Base-by-base conservation (phyloP, 2,113 vertebrate genomes). In the Aleadryas rufinucha region DNA sequence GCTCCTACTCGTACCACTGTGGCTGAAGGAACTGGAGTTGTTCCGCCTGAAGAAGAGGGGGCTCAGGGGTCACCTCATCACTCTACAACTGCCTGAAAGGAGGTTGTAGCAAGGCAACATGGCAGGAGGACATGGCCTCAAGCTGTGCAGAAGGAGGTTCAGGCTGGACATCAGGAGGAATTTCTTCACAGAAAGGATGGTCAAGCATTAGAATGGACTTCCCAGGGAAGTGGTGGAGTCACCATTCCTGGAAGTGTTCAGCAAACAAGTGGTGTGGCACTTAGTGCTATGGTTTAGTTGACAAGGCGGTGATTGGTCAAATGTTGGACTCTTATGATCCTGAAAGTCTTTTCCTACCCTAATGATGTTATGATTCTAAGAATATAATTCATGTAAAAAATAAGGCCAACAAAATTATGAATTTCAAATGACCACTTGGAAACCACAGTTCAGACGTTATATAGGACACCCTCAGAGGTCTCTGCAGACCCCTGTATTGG, bases 31-130 rank as follows among this genome's bases (percentile, higher is more conserved):
- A 53, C 20, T n/a, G 47, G 26, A 24, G 30, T 4, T 61, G 79
- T 13, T 54, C 24, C 0, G 0, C 30, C 26, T 31, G 24, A 16
- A 76, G 54, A 63, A 69, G 41, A 76, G 18, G 41, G 76, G 41
- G 15, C 41, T 90, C 47, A 42, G 47, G 21, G 10, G 41, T 49
- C 47, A 63, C 26, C 10, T 70, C 4, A 11, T 2, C 54, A 14
- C 31, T 16, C 26, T 27, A 42, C 35, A 61, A 4, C 22, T 49
- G 56, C 63, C n/a, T 31, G 12, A 42, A 69, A 76, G 47, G 47
- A 61, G 8, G 8, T 1, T 41, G 11, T 1, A 41, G 53, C 35
- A 15, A 61, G 41, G 24, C 45, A 47, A 39, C 9, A 52, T 0
- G 0, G 45, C 37, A 64, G 13, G 19, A 52, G 3, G 16, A 37